Conservation (phyloP, 1,140 invertebrate species). For the Drosophila saltans region DNA sequence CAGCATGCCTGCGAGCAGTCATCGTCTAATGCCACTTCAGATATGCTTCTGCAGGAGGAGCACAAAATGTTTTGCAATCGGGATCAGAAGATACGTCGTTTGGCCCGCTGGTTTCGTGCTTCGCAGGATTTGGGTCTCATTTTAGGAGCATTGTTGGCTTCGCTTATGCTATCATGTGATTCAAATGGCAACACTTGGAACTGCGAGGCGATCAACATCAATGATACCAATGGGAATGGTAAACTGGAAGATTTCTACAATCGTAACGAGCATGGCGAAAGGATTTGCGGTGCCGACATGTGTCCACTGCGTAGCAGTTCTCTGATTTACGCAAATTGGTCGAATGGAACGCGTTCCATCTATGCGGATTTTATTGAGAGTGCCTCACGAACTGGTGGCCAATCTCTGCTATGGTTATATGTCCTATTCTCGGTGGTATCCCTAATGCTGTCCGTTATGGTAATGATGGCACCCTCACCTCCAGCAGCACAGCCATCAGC, state of each 20-base stretch:
- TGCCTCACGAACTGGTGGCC: slow-evolving; percentile 76
- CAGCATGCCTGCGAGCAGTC: slow-evolving; percentile 84
- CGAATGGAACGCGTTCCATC: slow-evolving; percentile 48
- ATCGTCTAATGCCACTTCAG: slow-evolving; percentile 75
- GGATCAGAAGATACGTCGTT: slow-evolving; percentile 78
- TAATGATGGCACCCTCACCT: slow-evolving; percentile 57
- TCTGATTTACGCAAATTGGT: slow-evolving; percentile 22
- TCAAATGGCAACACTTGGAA: slow-evolving; percentile 62
- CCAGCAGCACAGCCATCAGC: slow-evolving; percentile 63
- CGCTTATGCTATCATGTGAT: slow-evolving; percentile 83
- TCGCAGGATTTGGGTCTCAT: slow-evolving; percentile 85
- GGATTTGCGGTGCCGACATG: slow-evolving; percentile 85
- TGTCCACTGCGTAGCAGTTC: slow-evolving; percentile 82
- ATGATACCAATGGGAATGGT: slow-evolving; percentile 20
- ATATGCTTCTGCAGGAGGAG: slow-evolving; percentile 72
- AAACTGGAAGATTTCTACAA: slow-evolving; percentile 83
- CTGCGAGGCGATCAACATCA: slow-evolving; percentile 51
- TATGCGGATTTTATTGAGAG: slow-evolving; percentile 68
- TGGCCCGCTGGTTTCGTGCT: slow-evolving; percentile 83
- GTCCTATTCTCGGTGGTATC: slow-evolving; percentile 84
- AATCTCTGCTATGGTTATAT: slow-evolving; percentile 85
- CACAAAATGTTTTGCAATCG: slow-evolving; percentile 83
- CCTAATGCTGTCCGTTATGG: slow-evolving; percentile 84
- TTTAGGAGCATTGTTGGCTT: slow-evolving; percentile 84
- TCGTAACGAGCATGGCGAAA: slow-evolving; percentile 83